These are phyloP conservation scores for Cetonia aurata DNA, from an alignment of 2,888 invertebrate species.

Conservation along the genomic window DNA sequence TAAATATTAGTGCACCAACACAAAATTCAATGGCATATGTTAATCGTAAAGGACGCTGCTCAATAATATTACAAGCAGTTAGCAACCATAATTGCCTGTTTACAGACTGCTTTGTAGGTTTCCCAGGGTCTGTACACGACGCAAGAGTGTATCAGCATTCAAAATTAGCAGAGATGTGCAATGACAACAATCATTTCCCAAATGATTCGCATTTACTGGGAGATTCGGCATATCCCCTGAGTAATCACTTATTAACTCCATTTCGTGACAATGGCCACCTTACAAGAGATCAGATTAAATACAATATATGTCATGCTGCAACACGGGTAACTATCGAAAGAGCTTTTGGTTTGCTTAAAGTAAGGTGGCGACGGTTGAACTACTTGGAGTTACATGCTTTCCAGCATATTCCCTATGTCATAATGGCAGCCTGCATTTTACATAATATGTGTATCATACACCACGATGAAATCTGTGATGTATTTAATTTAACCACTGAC, in stretches of 20 bases:
- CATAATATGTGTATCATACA: too few species aligned
- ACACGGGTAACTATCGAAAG: slow-evolving; percentile 41
- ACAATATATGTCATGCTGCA: slow-evolving; percentile 12
- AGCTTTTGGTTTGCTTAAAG: slow-evolving; percentile 44
- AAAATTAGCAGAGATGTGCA: neutral
- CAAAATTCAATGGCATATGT: too few species aligned
- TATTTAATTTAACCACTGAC: too few species aligned
- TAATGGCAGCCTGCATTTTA: too few species aligned
- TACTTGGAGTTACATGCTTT: too few species aligned
- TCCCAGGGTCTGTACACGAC: neutral
- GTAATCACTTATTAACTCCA: slow-evolving; percentile 20
- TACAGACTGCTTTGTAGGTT: neutral
- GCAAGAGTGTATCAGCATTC: slow-evolving; percentile 4
- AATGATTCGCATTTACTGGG: slow-evolving; percentile 30
- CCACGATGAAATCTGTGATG: too few species aligned
- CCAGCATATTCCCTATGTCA: too few species aligned
- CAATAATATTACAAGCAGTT: too few species aligned
- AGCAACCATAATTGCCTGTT: neutral
- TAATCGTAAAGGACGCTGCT: too few species aligned
- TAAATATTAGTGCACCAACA: too few species aligned
- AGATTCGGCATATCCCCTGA: slow-evolving; percentile 32
- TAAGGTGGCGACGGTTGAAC: slow-evolving; percentile 46
- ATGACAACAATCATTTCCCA: neutral
- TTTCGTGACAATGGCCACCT: slow-evolving; percentile 39
- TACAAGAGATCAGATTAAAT: slow-evolving; percentile 7